These are phyloP conservation scores for Ladona fulva DNA, from an alignment of 1,140 invertebrate species.

Conservation along the genomic window DNA sequence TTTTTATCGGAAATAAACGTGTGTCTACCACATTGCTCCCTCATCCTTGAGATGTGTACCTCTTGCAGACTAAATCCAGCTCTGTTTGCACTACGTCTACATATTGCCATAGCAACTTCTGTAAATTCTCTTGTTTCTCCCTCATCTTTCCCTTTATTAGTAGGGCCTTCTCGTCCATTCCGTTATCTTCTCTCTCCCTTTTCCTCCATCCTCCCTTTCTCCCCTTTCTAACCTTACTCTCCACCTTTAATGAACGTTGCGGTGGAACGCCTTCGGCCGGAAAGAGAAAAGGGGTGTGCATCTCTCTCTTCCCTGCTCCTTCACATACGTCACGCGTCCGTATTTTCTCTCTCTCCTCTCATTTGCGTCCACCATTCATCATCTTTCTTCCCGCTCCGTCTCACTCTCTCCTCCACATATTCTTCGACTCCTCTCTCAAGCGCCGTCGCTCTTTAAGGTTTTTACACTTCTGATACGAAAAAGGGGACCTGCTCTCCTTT, in stretches of 20 bases:
- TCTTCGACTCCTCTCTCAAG: too few species aligned
- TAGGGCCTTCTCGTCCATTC: neutral
- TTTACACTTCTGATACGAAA: neutral
- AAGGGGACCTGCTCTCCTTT: neutral
- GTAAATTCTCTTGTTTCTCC: neutral
- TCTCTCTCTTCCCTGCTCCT: neutral
- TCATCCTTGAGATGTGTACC: too few species aligned
- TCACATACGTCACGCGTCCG: neutral
- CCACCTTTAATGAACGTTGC: slow-evolving; percentile 1
- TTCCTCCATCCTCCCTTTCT: neutral
- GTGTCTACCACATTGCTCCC: too few species aligned
- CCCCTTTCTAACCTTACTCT: neutral
- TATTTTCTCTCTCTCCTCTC: neutral
- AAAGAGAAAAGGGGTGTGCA: neutral
- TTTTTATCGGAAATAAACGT: too few species aligned
- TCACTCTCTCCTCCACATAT: neutral
- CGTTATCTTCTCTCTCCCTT: neutral
- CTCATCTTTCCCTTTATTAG: neutral
- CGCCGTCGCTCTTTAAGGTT: neutral
- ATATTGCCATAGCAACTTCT: too few species aligned
- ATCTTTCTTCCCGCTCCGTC: neutral
- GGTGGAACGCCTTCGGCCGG: neutral
- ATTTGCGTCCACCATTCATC: neutral
- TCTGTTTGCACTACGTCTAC: too few species aligned
- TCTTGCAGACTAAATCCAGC: too few species aligned